Percentiles rank a stretch among this genome's conserved stretches.
These are phyloP conservation scores for Lycorma delicatula DNA, from an alignment of 1,140 invertebrate genomes.

Conservation along the genomic window DNA sequence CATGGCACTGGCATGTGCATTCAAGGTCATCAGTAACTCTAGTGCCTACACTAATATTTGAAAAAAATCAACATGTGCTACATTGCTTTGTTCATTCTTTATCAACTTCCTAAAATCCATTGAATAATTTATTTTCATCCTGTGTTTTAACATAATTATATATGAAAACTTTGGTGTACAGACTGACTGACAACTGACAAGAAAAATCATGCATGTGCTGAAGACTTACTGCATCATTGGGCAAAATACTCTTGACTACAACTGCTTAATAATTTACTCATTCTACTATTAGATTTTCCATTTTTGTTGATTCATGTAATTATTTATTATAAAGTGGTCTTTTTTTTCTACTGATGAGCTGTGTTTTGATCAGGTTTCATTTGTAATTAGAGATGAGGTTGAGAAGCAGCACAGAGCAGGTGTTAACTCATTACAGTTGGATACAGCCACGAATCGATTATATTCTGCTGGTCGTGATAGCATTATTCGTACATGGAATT, in stretches of 20 bases:
- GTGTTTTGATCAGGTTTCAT: slow-evolving; percentile 69
- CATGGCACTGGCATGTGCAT: no score
- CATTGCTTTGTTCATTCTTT: no score
- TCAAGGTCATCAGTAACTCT: no score
- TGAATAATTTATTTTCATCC: no score
- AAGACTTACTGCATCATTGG: not conserved
- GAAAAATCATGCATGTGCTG: no score
- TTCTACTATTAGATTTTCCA: not conserved
- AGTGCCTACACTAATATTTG: no score
- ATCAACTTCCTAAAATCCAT: no score
- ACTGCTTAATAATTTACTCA: not conserved
- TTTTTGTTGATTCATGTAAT: not conserved
- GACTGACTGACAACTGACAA: no score
- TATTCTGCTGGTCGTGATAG: slow-evolving; percentile 98
- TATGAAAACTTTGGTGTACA: no score
- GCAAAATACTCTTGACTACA: not conserved
- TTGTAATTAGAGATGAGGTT: slow-evolving; percentile 94
- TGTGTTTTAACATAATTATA: no score
- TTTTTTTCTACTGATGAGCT: not conserved
- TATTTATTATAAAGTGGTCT: not conserved
- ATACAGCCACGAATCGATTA: slow-evolving; percentile 74
- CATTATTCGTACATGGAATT: slow-evolving; percentile 95
- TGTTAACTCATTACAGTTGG: slow-evolving; percentile 91
- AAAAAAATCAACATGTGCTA: no score
- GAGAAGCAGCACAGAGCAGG: slow-evolving; percentile 91